These are phyloP conservation scores for Petrosia ficiformis DNA, from an alignment of 37 sponge, comb jelly and placozoan species.

Conservation along the genomic window DNA sequence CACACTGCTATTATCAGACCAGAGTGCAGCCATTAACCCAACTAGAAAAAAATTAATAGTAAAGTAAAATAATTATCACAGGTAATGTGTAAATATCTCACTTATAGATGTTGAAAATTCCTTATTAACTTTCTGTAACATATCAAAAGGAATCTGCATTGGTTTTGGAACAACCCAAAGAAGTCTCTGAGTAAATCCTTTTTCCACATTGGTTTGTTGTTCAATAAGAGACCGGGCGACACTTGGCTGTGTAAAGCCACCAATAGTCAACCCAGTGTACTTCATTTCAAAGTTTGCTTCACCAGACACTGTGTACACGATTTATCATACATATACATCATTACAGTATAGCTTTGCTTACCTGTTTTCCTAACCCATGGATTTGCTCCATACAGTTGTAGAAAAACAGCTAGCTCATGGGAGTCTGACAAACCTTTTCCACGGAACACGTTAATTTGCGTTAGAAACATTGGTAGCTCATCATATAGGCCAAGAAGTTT, in stretches of 20 bases:
- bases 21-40: background rate
- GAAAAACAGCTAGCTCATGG: constrained; percentile 22
- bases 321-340: background rate
- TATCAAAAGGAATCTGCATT: background rate
- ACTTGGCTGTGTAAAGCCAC: constrained; percentile 33
- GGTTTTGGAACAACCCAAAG: constrained; percentile 51
- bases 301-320: constrained; percentile 15
- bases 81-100: constrained; percentile 1
- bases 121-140: constrained; percentile 12
- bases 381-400: constrained; percentile 25
- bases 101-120: constrained; percentile 13
- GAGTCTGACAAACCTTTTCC: constrained; percentile 18
- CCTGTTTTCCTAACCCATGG: constrained; percentile 22
- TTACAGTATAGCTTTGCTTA: too few species aligned
- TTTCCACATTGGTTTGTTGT: constrained; percentile 19
- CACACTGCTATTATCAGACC: background rate
- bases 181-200: constrained; percentile 35
- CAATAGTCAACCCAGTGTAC: constrained; percentile 19
- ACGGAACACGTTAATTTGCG: constrained; percentile 20
- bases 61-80: background rate
- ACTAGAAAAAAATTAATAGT: constrained; percentile 1
- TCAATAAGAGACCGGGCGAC: constrained; percentile 13
- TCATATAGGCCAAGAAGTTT: constrained; percentile 32
- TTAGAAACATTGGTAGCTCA: constrained; percentile 35
- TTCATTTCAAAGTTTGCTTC: constrained; percentile 32